A percentile compares a stretch with the other conserved stretches of the same genome.
Conservation (phyloP, 23 tunicate genomes). For the Ascidia mentula region DNA sequence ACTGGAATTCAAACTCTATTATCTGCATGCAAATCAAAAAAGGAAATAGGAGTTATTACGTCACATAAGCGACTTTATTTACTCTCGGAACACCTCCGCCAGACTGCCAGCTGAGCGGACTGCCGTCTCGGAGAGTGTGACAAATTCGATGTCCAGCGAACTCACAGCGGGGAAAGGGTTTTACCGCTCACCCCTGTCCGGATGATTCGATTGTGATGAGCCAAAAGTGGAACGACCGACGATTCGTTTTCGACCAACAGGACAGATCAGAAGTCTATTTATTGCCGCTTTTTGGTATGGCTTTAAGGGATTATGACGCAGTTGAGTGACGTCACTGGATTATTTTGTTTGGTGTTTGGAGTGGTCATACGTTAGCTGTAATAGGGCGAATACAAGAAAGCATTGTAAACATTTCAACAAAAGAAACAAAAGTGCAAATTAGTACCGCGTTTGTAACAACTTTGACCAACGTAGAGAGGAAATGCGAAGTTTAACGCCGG, state of each 20-base stretch:
- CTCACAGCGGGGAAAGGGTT: neutral
- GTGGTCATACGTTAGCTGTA: too few species aligned
- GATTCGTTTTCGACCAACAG: neutral
- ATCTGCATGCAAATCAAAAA: too few species aligned
- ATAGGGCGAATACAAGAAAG: too few species aligned
- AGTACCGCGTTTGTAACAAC: too few species aligned
- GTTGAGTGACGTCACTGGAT: neutral
- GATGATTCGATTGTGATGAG: neutral
- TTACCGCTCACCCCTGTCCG: neutral
- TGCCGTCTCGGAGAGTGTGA: neutral
- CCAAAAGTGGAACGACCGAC: neutral
- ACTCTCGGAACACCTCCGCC: too few species aligned
- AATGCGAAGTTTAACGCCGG: neutral
- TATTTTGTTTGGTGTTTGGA: neutral
- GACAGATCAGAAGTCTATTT: neutral
- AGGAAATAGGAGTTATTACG: too few species aligned
- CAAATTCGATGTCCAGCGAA: conserved; percentile 9
- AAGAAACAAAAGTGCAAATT: too few species aligned
- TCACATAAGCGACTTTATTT: too few species aligned
- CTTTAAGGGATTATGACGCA: neutral
- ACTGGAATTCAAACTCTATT: too few species aligned
- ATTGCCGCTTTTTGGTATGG: neutral
- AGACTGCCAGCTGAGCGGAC: neutral
- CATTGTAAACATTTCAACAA: too few species aligned
- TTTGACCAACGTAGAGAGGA: too few species aligned